Evolutionary conservation across 1,140 invertebrate genomes (phyloP).

Genomic region (Lordiphosa clarofinis): DNA sequence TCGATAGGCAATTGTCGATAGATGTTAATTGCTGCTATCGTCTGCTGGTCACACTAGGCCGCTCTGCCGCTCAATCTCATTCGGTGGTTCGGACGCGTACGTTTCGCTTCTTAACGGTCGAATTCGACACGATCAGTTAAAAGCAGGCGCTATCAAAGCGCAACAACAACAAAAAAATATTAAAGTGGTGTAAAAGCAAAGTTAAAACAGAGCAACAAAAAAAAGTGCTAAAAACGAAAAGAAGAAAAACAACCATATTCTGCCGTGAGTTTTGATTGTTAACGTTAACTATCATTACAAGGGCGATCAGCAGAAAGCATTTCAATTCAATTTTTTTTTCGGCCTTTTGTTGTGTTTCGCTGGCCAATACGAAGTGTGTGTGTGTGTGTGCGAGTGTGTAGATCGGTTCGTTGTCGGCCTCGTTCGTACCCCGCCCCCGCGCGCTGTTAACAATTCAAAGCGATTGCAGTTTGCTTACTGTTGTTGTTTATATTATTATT

Average conservation of each 20-base stretch:
- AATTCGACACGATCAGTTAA: no score
- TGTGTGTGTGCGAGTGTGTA: constrained; percentile 2
- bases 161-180: no score
- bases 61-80: no score
- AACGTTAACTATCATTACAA: constrained; percentile 17
- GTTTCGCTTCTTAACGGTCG: no score
- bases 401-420: constrained; percentile 10
- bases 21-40: no score
- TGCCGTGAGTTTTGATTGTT: neutral
- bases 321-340: constrained; percentile 1
- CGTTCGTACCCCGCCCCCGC: constrained; percentile 2
- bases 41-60: neutral
- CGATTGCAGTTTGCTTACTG: constrained; percentile 9
- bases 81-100: no score
- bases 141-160: no score
- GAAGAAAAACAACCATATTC: no score
- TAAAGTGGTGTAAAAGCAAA: no score
- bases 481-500: constrained; percentile 9
- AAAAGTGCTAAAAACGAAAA: no score
- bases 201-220: no score
- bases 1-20: neutral
- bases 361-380: constrained; percentile 14
- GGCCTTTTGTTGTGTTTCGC: constrained; percentile 9
- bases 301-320: constrained; percentile 1
- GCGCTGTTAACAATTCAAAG: neutral